Evolutionary conservation across 1,140 invertebrate genomes (phyloP).

Genomic region (Aphidius gifuensis): DNA sequence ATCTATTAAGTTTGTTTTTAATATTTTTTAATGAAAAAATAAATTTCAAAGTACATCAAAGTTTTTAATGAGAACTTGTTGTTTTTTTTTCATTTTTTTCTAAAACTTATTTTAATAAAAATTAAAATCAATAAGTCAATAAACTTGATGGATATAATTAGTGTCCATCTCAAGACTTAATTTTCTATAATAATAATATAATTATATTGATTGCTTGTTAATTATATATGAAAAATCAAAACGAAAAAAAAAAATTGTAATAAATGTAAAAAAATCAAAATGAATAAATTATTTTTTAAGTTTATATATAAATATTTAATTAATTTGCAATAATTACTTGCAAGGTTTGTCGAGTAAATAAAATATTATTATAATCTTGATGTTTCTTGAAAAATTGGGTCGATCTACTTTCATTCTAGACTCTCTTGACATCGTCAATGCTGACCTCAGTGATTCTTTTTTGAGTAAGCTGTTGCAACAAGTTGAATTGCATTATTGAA

Average conservation of each 20-base stretch:
- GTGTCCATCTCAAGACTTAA: neutral
- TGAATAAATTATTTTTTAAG: conserved; percentile 13
- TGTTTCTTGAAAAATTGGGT: conserved; percentile 93
- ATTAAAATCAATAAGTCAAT: too few species aligned
- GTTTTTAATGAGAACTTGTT: neutral
- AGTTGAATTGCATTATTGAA: too few species aligned
- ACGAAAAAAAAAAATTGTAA: neutral
- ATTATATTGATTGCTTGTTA: conserved; percentile 33
- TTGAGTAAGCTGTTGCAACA: too few species aligned
- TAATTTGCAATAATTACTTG: conserved; percentile 30
- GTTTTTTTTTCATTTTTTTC: too few species aligned
- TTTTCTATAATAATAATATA: conserved; percentile 37
- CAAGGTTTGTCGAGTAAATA: conserved; percentile 84
- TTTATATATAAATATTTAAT: conserved; percentile 4
- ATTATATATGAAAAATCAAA: conserved; percentile 12
- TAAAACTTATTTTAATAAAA: too few species aligned
- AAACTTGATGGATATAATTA: too few species aligned
- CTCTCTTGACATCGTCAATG: conserved; percentile 90
- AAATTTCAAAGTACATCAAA: neutral
- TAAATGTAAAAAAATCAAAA: neutral
- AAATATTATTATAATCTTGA: conserved; percentile 67
- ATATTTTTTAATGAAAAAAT: neutral
- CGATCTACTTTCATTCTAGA: conserved; percentile 93
- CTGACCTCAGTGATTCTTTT: conserved; percentile 56
- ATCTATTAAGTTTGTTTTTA: neutral